These are phyloP conservation scores for Steinernema hermaphroditum DNA, from an alignment of 2,888 invertebrate genomes.

Conservation along the genomic window DNA sequence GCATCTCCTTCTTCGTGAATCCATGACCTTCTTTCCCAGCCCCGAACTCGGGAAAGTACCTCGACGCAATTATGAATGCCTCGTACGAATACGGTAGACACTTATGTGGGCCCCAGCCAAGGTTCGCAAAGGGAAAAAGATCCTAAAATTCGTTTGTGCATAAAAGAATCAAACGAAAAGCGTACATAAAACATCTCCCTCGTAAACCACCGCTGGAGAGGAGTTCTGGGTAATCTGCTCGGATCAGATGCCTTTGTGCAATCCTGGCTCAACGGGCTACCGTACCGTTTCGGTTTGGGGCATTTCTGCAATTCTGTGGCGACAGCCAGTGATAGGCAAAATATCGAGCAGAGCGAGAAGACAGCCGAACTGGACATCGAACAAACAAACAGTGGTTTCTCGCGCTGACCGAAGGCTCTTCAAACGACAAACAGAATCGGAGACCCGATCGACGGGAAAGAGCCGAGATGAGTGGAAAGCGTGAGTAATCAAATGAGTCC, in stretches of 20 bases:
- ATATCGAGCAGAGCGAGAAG: background rate
- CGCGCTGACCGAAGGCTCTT: background rate
- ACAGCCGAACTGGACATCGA: constrained; percentile 12
- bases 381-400: constrained; percentile 21
- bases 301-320: constrained; percentile 33
- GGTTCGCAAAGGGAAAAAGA: constrained; percentile 59
- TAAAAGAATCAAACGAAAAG: background rate
- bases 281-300: constrained; percentile 38
- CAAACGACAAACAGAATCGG: constrained; percentile 1
- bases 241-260: constrained; percentile 36
- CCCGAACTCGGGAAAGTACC: constrained; percentile 61
- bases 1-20: constrained; percentile 45
- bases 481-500: background rate
- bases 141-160: constrained; percentile 44
- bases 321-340: background rate
- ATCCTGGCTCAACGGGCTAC: constrained; percentile 31
- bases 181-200: constrained; percentile 38
- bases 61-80: constrained; percentile 56
- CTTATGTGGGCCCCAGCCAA: constrained; percentile 57
- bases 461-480: constrained; percentile 7
- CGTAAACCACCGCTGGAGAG: constrained; percentile 36
- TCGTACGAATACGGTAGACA: constrained; percentile 62
- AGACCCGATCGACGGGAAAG: background rate
- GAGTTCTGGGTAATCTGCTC: constrained; percentile 34
- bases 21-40: constrained; percentile 35